Conservation (phyloP, 2,797 vertebrate species). For the Leucoraja ocellata region DNA sequence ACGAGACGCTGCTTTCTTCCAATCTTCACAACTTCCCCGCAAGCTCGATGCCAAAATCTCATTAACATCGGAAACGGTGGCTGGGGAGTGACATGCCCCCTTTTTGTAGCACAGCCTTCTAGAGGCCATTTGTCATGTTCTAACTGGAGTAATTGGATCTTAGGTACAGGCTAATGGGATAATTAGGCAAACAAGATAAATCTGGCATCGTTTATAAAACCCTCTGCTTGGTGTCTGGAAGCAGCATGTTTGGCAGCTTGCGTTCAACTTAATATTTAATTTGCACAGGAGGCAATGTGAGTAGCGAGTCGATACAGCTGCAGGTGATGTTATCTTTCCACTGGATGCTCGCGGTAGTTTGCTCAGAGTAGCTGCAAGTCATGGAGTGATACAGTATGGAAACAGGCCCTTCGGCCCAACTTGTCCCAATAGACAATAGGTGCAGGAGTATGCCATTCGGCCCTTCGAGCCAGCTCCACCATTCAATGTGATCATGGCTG, state of each 20-base stretch:
- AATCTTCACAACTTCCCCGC: neutral
- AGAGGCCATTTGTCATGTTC: slow-evolving; percentile 39
- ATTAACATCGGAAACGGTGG: slow-evolving; percentile 19
- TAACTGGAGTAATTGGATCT: slow-evolving; percentile 55
- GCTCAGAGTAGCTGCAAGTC: no score
- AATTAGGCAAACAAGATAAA: slow-evolving; percentile 59
- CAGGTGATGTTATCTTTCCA: slow-evolving; percentile 47
- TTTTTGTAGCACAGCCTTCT: slow-evolving; percentile 21
- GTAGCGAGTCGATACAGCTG: slow-evolving; percentile 51
- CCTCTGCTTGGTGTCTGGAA: slow-evolving; percentile 52
- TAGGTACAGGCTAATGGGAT: slow-evolving; percentile 61
- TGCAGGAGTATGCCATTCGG: no score
- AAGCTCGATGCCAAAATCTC: slow-evolving; percentile 15
- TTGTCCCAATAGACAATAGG: no score
- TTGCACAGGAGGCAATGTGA: slow-evolving; percentile 40
- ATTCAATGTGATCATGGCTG: no score
- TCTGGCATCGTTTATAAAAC: slow-evolving; percentile 50
- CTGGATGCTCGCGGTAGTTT: slow-evolving; percentile 43
- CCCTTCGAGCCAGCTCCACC: no score
- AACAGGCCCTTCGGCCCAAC: no score
- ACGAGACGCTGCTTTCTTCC: neutral
- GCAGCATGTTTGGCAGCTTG: slow-evolving; percentile 45
- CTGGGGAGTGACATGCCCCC: slow-evolving; percentile 31
- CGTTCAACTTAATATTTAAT: slow-evolving; percentile 50
- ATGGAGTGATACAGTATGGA: no score